A percentile compares a stretch with the other conserved stretches of the same genome.
Conservation (phyloP, 2,113 vertebrate genomes). For the Apodemus speciosus region DNA sequence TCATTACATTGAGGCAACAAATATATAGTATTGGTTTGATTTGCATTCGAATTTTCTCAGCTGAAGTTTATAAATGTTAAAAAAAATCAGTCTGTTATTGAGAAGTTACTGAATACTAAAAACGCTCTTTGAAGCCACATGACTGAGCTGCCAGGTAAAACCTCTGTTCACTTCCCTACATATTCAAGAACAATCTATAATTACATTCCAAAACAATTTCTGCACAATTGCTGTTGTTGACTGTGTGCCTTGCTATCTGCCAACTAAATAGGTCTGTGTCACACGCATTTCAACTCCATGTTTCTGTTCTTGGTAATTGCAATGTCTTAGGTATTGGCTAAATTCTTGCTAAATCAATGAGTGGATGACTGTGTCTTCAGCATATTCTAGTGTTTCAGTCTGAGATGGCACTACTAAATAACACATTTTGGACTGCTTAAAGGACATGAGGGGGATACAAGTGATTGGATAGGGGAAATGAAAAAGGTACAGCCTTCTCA, state of each 20-base stretch:
- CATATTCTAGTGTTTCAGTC: neutral
- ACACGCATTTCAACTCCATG: neutral
- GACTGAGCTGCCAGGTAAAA: neutral
- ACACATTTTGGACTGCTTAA: neutral
- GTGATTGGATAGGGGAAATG: neutral
- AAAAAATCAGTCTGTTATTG: neutral
- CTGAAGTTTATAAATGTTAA: conserved; percentile 30
- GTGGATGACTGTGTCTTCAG: neutral
- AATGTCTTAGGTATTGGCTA: neutral
- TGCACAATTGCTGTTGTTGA: neutral
- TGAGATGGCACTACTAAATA: neutral
- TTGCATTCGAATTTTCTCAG: conserved; percentile 42
- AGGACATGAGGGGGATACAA: neutral
- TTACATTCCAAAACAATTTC: conserved; percentile 32
- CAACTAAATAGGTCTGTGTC: neutral
- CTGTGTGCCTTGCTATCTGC: neutral
- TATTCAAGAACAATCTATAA: neutral
- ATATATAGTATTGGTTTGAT: neutral
- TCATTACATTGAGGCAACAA: conserved; percentile 36
- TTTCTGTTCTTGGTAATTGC: neutral
- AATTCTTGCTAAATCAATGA: neutral
- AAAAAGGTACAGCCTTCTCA: neutral
- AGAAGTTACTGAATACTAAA: neutral
- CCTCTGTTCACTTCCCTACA: neutral
- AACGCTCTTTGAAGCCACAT: neutral